phyloP scores from a whole-genome alignment of 2,797 vertebrate genomes.

The Huso huso region DNA sequence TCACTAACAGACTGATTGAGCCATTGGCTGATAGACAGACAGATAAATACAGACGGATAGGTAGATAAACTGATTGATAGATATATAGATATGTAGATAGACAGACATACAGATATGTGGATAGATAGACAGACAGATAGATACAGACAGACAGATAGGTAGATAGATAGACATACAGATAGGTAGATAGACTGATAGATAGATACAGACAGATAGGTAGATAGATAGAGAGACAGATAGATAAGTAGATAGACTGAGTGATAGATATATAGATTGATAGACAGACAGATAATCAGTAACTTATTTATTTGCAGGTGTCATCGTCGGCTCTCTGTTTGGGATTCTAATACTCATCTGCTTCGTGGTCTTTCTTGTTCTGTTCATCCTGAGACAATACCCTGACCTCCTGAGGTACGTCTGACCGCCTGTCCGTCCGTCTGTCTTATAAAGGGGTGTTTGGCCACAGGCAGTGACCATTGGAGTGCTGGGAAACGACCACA shows the following conservation, averaged over 20 bases:
- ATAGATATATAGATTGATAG: not conserved
- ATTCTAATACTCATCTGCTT: slow-evolving; percentile 44
- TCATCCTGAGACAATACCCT: slow-evolving; percentile 41
- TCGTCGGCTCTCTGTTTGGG: slow-evolving; percentile 50
- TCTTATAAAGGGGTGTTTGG: no score
- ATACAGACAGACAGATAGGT: no score
- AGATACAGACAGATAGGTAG: not conserved
- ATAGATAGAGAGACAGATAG: no score
- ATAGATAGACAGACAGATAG: not conserved
- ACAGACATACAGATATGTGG: not conserved
- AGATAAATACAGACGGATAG: not conserved
- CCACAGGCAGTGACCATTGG: no score
- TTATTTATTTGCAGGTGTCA: slow-evolving; percentile 46
- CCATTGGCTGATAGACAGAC: no score
- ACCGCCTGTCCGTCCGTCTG: no score
- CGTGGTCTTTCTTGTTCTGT: slow-evolving; percentile 41
- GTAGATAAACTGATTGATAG: not conserved
- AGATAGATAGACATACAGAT: not conserved
- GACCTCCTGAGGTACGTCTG: slow-evolving; percentile 29
- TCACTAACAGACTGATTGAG: no score
- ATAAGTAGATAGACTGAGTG: no score
- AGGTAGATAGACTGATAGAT: no score
- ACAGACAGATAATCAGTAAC: no score
- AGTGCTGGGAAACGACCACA: no score
- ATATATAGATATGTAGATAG: not conserved